Conservation (phyloP, 2,113 vertebrate genomes). For the Lates calcarifer region DNA sequence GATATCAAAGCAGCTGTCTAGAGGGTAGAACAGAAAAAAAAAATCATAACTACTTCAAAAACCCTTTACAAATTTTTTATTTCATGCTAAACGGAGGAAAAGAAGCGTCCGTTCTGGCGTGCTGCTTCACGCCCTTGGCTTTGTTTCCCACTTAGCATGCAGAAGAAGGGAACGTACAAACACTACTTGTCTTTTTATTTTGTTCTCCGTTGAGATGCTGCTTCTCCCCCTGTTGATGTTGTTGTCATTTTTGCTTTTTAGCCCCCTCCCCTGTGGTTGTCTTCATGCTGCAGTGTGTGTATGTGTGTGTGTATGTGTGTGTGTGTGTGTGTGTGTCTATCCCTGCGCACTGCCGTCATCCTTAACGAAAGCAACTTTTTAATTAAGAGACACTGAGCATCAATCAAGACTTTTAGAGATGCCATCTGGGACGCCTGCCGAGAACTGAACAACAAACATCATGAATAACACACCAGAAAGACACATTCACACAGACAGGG, state of each 20-base stretch:
- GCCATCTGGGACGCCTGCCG: slow-evolving; percentile 83
- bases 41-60: slow-evolving; percentile 75
- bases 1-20: slow-evolving; percentile 82
- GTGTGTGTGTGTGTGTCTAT: slow-evolving; percentile 16
- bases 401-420: slow-evolving; percentile 83
- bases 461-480: slow-evolving; percentile 71
- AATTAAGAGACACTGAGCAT: slow-evolving; percentile 85
- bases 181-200: slow-evolving; percentile 72
- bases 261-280: slow-evolving; percentile 54
- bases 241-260: slow-evolving; percentile 54
- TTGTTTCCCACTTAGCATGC: slow-evolving; percentile 77
- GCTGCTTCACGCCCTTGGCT: slow-evolving; percentile 71
- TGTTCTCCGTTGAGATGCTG: slow-evolving; percentile 67
- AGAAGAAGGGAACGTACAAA: slow-evolving; percentile 60
- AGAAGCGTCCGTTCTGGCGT: slow-evolving; percentile 66
- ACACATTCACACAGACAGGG: slow-evolving; percentile 46
- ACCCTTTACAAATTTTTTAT: slow-evolving; percentile 60
- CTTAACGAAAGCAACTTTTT: slow-evolving; percentile 81
- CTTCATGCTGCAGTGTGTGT: slow-evolving; percentile 24
- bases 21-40: slow-evolving; percentile 59
- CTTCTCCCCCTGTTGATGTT: slow-evolving; percentile 63
- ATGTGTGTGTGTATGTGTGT: slow-evolving; percentile 10
- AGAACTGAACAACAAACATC: slow-evolving; percentile 78
- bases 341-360: slow-evolving; percentile 53
- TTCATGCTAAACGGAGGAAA: slow-evolving; percentile 69